These are phyloP conservation scores for Drosophila ogumai DNA, from an alignment of 1,140 invertebrate genomes.

Conservation along the genomic window DNA sequence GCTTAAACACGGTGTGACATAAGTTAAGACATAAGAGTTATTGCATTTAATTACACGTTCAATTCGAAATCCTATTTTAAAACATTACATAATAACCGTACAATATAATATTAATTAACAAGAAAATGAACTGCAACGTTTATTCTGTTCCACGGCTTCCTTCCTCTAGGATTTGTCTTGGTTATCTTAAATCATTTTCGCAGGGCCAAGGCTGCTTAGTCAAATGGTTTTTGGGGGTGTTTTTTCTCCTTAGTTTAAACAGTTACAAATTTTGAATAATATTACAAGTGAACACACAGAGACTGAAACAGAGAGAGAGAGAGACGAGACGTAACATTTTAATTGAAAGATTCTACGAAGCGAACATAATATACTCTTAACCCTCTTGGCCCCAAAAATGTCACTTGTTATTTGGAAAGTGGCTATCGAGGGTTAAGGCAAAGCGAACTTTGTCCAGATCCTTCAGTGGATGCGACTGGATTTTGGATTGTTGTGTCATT, in stretches of 20 bases:
- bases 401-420: neutral
- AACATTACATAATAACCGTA: constrained; percentile 68
- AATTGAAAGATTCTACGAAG: constrained; percentile 7
- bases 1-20: constrained; percentile 48
- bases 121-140: constrained; percentile 64
- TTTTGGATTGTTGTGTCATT: neutral
- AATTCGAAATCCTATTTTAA: constrained; percentile 64
- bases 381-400: neutral
- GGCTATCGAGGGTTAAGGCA: constrained; percentile 1
- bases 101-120: constrained; percentile 71
- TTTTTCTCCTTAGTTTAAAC: neutral
- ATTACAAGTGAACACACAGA: neutral
- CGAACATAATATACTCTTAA: constrained; percentile 1
- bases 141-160: constrained; percentile 25
- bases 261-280: constrained; percentile 12
- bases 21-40: constrained; percentile 58
- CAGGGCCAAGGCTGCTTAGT: constrained; percentile 35
- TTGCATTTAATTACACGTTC: constrained; percentile 65
- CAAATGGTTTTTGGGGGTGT: neutral
- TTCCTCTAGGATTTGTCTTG: constrained; percentile 50
- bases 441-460: constrained; percentile 8
- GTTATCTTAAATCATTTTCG: constrained; percentile 24
- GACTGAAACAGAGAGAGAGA: neutral
- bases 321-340: neutral
- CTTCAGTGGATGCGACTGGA: neutral